These are phyloP conservation scores for Drosophila nasuta DNA, from an alignment of 1,140 invertebrate genomes.

Conservation along the genomic window DNA sequence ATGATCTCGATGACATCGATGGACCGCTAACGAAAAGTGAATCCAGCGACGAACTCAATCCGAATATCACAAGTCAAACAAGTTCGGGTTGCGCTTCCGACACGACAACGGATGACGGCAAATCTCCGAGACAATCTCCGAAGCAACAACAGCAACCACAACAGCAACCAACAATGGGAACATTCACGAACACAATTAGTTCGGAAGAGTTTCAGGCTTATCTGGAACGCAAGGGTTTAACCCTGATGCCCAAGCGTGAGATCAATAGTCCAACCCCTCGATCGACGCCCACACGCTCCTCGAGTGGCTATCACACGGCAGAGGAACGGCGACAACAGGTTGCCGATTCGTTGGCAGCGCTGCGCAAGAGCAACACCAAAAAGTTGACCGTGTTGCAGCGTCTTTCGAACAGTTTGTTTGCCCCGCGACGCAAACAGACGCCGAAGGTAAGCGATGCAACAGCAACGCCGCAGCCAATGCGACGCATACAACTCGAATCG, in stretches of 20 bases:
- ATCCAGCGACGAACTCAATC: constrained; percentile 72
- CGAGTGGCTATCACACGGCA: constrained; percentile 13
- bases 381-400: constrained; percentile 79
- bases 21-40: constrained; percentile 77
- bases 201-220: constrained; percentile 83
- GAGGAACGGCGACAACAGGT: constrained; percentile 55
- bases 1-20: constrained; percentile 82
- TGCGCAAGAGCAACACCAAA: constrained; percentile 65
- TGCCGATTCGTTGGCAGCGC: constrained; percentile 49
- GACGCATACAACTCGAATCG: constrained; percentile 69
- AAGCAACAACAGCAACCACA: neutral
- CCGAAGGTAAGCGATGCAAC: constrained; percentile 36
- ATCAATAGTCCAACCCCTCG: constrained; percentile 13
- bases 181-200: constrained; percentile 82
- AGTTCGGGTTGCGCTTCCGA: neutral
- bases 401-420: constrained; percentile 72
- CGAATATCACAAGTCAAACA: neutral
- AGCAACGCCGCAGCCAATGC: constrained; percentile 34
- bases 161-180: constrained; percentile 19
- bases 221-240: constrained; percentile 75
- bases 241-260: constrained; percentile 65
- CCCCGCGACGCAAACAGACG: constrained; percentile 71
- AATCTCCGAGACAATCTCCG: neutral
- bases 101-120: neutral
- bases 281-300: constrained; percentile 12